Percentiles rank a stretch among this genome's conserved stretches.
Conservation (phyloP, 2,888 invertebrate species). For the Tethea ocularis region DNA sequence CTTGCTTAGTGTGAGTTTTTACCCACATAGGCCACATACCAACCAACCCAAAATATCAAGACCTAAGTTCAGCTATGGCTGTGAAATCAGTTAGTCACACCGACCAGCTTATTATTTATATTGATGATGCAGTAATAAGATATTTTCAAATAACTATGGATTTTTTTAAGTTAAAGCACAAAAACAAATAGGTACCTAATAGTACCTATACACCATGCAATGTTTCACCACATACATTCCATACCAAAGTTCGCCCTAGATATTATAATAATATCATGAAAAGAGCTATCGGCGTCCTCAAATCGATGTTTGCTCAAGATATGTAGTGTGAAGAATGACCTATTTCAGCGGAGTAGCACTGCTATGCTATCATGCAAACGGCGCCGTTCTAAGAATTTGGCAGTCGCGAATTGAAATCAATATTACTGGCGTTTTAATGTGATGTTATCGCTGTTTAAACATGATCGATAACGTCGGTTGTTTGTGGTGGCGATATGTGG, state of each 20-base stretch:
- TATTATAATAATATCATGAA: constrained; percentile 1
- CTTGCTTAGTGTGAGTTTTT: too few species aligned
- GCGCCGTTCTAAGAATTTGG: constrained; percentile 9
- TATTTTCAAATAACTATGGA: too few species aligned
- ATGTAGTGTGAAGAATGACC: neutral
- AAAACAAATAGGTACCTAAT: neutral
- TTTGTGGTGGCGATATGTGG: constrained; percentile 33
- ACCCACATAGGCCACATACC: too few species aligned
- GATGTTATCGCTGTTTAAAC: constrained; percentile 48
- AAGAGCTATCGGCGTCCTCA: neutral
- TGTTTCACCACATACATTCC: neutral
- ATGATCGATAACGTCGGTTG: constrained; percentile 42
- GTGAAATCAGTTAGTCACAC: too few species aligned
- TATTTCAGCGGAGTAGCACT: neutral
- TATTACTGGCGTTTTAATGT: constrained; percentile 32
- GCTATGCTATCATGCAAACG: constrained; percentile 7
- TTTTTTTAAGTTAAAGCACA: too few species aligned
- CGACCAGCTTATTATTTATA: too few species aligned
- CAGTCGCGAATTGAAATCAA: constrained; percentile 44
- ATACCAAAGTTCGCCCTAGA: neutral
- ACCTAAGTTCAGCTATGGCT: too few species aligned
- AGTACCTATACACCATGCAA: neutral
- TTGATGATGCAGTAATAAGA: too few species aligned
- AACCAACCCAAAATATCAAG: too few species aligned
- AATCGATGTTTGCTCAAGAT: constrained; percentile 6